Percentiles rank a stretch among this genome's conserved stretches.
Evolutionary conservation across 2,888 invertebrate species (phyloP).

Genomic region (Drosophila bunnanda): DNA sequence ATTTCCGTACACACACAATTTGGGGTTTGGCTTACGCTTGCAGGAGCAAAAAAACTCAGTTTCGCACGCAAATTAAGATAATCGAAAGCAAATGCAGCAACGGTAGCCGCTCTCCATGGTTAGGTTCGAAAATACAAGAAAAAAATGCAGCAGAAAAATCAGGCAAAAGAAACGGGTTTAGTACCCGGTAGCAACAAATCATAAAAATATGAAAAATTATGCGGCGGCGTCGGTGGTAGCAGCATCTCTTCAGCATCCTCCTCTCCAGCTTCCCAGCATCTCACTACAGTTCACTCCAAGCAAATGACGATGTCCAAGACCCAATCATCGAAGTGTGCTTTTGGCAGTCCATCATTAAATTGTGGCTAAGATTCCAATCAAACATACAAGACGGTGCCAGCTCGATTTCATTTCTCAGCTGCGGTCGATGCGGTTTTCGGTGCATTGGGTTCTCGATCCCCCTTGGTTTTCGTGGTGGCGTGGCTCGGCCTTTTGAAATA

Average conservation of each 20-base stretch:
- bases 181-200: conserved; percentile 81
- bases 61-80: conserved; percentile 84
- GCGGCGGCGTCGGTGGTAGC: conserved; percentile 59
- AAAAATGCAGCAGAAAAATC: conserved; percentile 43
- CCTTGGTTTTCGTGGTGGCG: conserved; percentile 5
- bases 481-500: conserved; percentile 39
- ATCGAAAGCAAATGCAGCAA: conserved; percentile 81
- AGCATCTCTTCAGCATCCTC: conserved; percentile 13
- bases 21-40: conserved; percentile 76
- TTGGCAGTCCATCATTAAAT: conserved; percentile 82
- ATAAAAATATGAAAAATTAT: conserved; percentile 80
- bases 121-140: conserved; percentile 58
- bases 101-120: conserved; percentile 72
- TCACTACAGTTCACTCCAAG: conserved; percentile 7
- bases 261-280: conserved; percentile 6
- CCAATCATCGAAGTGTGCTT: conserved; percentile 70
- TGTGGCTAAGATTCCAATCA: conserved; percentile 79
- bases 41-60: conserved; percentile 75
- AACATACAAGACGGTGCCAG: conserved; percentile 56
- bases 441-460: conserved; percentile 2
- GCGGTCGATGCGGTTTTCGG: conserved; percentile 25
- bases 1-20: conserved; percentile 80
- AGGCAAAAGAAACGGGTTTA: conserved; percentile 68
- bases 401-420: conserved; percentile 47
- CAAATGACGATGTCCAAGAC: conserved; percentile 62